Evolutionary conservation across 2,888 invertebrate species (phyloP).

Genomic region (Trachelus tabidus): DNA sequence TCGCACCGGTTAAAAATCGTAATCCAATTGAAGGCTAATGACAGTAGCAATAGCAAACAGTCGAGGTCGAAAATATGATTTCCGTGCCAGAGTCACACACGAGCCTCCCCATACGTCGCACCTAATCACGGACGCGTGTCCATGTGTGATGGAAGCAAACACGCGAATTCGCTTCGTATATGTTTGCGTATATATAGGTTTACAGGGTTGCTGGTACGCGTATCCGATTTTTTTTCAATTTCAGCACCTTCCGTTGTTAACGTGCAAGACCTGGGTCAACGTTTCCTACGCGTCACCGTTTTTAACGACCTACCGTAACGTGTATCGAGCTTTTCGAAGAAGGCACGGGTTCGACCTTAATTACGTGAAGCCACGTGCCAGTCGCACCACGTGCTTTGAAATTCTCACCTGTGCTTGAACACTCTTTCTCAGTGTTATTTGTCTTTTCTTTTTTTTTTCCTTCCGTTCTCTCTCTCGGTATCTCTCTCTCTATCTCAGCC

Average conservation of each 20-base stretch:
- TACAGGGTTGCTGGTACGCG: background rate
- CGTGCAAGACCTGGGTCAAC: conserved; percentile 2
- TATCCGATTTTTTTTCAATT: background rate
- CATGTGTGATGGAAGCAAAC: background rate
- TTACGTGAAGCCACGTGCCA: background rate
- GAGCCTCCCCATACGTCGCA: background rate
- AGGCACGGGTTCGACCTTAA: conserved; percentile 3
- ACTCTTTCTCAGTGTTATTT: background rate
- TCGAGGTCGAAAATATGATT: background rate
- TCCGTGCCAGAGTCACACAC: background rate
- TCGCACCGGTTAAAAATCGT: background rate
- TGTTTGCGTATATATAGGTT: background rate
- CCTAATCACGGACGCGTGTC: background rate
- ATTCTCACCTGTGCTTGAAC: background rate
- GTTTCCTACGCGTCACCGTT: conserved; percentile 11
- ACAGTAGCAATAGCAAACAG: background rate
- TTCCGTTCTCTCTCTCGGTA: conserved; percentile 9
- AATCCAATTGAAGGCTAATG: background rate
- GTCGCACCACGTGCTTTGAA: background rate
- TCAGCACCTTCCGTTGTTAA: background rate
- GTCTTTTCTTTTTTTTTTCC: background rate
- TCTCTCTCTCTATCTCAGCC: conserved; percentile 13
- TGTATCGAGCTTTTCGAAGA: conserved; percentile 2
- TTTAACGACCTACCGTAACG: conserved; percentile 37
- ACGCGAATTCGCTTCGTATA: background rate